Conservation (phyloP, 2,888 invertebrate species). For the Synergus itoensis region DNA sequence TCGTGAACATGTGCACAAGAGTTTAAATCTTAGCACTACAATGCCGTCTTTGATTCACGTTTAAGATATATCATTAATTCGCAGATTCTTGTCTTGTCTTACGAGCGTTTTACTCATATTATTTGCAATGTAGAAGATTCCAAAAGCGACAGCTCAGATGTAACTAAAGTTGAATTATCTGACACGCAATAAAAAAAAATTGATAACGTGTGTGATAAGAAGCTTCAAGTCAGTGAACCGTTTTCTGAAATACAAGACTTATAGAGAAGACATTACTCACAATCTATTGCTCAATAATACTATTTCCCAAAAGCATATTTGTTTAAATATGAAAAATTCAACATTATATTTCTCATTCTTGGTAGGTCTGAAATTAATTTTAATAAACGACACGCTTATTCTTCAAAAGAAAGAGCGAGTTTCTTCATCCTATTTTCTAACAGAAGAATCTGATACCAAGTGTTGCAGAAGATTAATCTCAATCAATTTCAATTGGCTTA, state of each 20-base stretch:
- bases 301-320: not conserved
- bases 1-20: not conserved
- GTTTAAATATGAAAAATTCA: not conserved
- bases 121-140: conserved; percentile 17
- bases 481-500: conserved; percentile 37
- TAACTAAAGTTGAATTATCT: not conserved
- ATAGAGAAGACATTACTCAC: not conserved
- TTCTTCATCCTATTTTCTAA: not conserved
- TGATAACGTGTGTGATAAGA: conserved; percentile 18
- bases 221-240: conserved; percentile 17
- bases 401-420: not conserved
- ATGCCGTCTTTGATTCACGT: conserved; percentile 5
- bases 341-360: not conserved
- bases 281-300: not conserved
- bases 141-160: conserved; percentile 13
- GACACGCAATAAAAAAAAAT: not conserved
- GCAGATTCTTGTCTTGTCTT: conserved; percentile 3
- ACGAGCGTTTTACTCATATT: not conserved
- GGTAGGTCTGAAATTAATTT: not conserved
- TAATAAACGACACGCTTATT: not conserved
- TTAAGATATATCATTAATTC: conserved; percentile 21
- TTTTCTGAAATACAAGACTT: conserved; percentile 1
- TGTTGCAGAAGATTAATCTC: conserved; percentile 29
- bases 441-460: conserved; percentile 17
- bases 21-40: not conserved